These are phyloP conservation scores for Puntigrus tetrazona DNA, from an alignment of 2,113 vertebrate genomes.

Conservation along the genomic window DNA sequence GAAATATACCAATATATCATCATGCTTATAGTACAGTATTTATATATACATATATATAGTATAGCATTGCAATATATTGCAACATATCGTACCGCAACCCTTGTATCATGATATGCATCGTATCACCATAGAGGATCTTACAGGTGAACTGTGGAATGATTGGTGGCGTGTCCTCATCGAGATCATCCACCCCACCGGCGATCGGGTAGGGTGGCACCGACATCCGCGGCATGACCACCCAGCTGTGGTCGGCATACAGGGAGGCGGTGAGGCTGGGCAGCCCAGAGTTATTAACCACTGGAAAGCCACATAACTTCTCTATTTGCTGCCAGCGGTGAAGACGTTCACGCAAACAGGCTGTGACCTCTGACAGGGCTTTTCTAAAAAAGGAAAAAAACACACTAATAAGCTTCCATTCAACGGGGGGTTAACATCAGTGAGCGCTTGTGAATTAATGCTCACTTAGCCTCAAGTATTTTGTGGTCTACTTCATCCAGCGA, in stretches of 20 bases:
- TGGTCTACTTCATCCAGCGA: slow-evolving; percentile 98
- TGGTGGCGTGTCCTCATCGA: slow-evolving; percentile 97
- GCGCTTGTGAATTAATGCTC: slow-evolving; percentile 62
- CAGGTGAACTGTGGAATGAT: slow-evolving; percentile 92
- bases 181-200: slow-evolving; percentile 93
- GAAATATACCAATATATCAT: too few relatives aligned
- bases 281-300: slow-evolving; percentile 93
- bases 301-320: slow-evolving; percentile 97
- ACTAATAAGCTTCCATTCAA: neutral
- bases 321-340: slow-evolving; percentile 99
- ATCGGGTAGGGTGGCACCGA: slow-evolving; percentile 96
- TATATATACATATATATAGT: too few relatives aligned
- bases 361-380: slow-evolving; percentile 93
- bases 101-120: too few relatives aligned
- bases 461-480: slow-evolving; percentile 99
- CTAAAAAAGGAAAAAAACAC: slow-evolving; percentile 64
- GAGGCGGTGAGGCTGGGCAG: slow-evolving; percentile 92
- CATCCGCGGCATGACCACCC: slow-evolving; percentile 97
- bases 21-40: too few relatives aligned
- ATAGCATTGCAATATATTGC: too few relatives aligned
- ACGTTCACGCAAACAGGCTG: slow-evolving; percentile 92
- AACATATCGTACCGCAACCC: too few relatives aligned
- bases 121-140: slow-evolving; percentile 78
- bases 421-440: neutral
- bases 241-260: slow-evolving; percentile 97